Conservation (phyloP, 1,140 invertebrate genomes). For the Diabrotica undecimpunctata region DNA sequence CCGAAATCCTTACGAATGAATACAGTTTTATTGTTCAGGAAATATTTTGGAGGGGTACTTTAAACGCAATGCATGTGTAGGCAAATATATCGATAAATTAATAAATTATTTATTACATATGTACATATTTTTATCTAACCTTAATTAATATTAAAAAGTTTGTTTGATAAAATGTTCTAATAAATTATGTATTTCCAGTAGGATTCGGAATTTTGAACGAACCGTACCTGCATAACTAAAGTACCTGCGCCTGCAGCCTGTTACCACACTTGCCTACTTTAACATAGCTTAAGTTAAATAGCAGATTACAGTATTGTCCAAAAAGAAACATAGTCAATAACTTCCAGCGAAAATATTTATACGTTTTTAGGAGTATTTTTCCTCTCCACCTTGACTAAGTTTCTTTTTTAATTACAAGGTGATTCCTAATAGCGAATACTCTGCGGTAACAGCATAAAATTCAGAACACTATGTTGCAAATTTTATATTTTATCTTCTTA, state of each 20-base stretch:
- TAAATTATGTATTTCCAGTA: neutral
- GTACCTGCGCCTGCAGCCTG: constrained; percentile 37
- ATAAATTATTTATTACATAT: no score
- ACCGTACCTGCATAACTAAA: constrained; percentile 37
- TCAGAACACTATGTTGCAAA: neutral
- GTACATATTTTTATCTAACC: no score
- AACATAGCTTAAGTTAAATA: constrained; percentile 15
- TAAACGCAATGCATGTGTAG: no score
- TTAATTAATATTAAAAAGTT: no score
- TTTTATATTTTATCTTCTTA: no score
- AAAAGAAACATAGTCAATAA: constrained; percentile 6
- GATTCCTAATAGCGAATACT: constrained; percentile 4
- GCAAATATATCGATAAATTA: no score
- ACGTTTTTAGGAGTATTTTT: neutral
- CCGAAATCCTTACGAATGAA: no score
- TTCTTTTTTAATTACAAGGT: neutral
- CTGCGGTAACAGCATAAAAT: constrained; percentile 18
- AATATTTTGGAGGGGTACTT: no score
- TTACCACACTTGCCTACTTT: constrained; percentile 37
- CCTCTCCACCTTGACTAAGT: constrained; percentile 8
- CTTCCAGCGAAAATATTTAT: neutral
- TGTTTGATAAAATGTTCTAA: no score
- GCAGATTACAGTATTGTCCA: constrained; percentile 4
- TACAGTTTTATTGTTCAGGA: no score
- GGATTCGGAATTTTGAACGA: constrained; percentile 13